These are phyloP conservation scores for Thripadectes ignobilis DNA, from an alignment of 2,797 vertebrate species.

Conservation along the genomic window DNA sequence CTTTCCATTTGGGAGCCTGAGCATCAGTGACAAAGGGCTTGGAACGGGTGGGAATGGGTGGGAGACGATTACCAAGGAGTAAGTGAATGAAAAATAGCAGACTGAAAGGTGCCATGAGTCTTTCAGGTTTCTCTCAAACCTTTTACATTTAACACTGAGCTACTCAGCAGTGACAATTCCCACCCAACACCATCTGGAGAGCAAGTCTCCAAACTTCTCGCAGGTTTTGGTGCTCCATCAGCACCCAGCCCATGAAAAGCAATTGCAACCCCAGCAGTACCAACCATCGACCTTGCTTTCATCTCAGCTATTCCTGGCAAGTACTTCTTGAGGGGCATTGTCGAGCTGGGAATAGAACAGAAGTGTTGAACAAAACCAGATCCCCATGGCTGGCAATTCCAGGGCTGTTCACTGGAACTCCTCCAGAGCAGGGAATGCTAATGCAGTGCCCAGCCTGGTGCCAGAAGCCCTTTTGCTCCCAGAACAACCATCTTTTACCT, in stretches of 20 bases:
- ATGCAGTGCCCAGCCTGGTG: neutral
- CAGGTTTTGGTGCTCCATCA: neutral
- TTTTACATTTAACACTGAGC: neutral
- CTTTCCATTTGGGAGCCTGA: neutral
- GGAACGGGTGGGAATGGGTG: neutral
- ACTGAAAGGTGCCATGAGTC: neutral
- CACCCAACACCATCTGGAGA: neutral
- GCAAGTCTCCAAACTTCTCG: fast-evolving
- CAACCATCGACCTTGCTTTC: neutral
- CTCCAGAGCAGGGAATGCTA: fast-evolving
- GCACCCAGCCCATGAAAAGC: neutral
- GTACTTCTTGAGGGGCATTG: neutral
- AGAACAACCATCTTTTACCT: neutral
- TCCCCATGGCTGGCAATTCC: fast-evolving
- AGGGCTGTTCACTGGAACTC: neutral
- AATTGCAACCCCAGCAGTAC: neutral
- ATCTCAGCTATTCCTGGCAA: neutral
- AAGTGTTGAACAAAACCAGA: neutral
- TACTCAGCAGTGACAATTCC: neutral
- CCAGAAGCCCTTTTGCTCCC: neutral
- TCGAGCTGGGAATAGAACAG: neutral
- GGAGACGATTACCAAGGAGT: neutral
- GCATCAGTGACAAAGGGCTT: neutral
- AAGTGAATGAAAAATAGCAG: neutral
- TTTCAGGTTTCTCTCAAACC: neutral